These are phyloP conservation scores for Stegostoma tigrinum DNA, from an alignment of 2,113 vertebrate genomes.

Conservation along the genomic window DNA sequence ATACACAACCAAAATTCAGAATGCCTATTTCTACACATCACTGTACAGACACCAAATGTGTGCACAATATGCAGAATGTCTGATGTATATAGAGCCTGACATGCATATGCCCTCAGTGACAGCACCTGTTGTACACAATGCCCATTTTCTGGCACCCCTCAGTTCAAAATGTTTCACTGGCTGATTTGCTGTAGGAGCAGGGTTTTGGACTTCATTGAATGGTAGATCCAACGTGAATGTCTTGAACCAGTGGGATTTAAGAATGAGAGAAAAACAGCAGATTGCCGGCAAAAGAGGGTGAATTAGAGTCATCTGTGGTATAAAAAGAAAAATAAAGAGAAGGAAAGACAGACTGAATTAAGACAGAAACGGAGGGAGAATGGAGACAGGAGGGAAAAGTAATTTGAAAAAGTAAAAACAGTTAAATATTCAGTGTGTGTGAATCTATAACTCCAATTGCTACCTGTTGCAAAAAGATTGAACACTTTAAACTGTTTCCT, in stretches of 20 bases:
- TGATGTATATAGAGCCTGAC: neutral
- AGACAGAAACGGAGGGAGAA: neutral
- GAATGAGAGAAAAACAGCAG: neutral
- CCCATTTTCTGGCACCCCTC: neutral
- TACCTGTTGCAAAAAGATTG: neutral
- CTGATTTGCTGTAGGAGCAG: neutral
- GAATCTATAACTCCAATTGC: neutral
- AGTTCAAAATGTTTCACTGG: neutral
- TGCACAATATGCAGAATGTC: neutral
- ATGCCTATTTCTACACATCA: neutral
- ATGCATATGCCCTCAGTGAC: neutral
- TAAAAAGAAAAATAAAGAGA: neutral
- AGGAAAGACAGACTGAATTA: neutral
- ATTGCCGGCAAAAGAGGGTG: neutral
- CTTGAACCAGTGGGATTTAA: neutral
- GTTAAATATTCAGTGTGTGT: neutral
- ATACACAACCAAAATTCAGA: neutral
- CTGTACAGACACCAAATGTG: neutral
- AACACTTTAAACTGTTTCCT: neutral
- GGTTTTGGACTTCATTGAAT: neutral
- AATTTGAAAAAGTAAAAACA: neutral
- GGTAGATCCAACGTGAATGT: neutral
- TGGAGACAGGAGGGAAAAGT: neutral
- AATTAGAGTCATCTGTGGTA: neutral
- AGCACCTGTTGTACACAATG: too few species aligned